A percentile compares a stretch with the other conserved stretches of the same genome.
Conservation (phyloP, 2,888 invertebrate genomes). For the Xestia rhomboidea region DNA sequence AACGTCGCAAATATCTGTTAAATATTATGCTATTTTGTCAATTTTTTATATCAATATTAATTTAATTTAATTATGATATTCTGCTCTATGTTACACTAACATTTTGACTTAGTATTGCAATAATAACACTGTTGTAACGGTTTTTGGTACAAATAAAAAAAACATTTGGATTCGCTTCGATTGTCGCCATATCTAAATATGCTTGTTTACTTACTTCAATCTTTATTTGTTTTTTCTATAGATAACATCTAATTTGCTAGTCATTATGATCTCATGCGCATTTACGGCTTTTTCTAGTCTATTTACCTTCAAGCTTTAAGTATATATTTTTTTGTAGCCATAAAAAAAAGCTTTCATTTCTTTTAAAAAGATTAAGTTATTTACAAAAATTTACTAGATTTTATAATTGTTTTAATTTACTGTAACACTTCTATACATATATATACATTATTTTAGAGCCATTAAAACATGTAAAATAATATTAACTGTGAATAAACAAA, state of each 20-base stretch:
- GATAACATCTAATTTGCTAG: neutral
- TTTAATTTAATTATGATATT: too few species aligned
- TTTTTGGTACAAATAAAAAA: neutral
- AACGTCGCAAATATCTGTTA: neutral
- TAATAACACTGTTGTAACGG: neutral
- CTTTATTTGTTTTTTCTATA: neutral
- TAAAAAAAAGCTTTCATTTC: constrained; percentile 29
- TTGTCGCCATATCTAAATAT: neutral
- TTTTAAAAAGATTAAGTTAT: neutral
- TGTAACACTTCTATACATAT: neutral
- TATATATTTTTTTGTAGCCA: neutral
- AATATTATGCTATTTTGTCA: neutral
- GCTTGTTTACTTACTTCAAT: neutral
- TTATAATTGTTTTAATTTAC: constrained; percentile 17
- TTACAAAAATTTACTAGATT: neutral
- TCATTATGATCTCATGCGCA: neutral
- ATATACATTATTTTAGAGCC: neutral
- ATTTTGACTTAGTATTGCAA: neutral
- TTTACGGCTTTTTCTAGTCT: neutral
- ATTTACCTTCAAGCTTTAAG: too few species aligned
- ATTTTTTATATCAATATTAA: neutral
- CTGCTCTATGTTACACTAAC: neutral
- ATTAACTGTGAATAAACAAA: constrained; percentile 7
- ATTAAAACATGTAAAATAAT: neutral
- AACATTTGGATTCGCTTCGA: neutral